A percentile compares a stretch with the other conserved stretches of the same genome.
Evolutionary conservation across 2,888 invertebrate species (phyloP).

Genomic region (Phengaris alcon): DNA sequence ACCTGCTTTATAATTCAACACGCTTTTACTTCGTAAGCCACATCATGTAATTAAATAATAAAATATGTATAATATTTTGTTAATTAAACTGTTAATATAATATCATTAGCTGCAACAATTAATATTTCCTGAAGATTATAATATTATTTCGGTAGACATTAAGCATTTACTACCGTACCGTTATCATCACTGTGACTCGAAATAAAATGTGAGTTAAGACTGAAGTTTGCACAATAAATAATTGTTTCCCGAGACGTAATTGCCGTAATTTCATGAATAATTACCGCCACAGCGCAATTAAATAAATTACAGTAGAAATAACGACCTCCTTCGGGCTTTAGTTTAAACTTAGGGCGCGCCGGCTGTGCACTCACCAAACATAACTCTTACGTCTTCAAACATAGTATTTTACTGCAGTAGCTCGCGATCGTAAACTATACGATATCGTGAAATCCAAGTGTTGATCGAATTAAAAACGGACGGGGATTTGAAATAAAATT

Average conservation of each 20-base stretch:
- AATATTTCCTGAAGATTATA: neutral
- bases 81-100: neutral
- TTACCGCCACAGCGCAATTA: constrained; percentile 79
- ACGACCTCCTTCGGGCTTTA: constrained; percentile 74
- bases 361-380: constrained; percentile 57
- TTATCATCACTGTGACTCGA: constrained; percentile 71
- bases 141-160: constrained; percentile 39
- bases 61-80: neutral
- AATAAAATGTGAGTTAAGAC: constrained; percentile 77
- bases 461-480: constrained; percentile 35
- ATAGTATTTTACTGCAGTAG: constrained; percentile 39
- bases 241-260: constrained; percentile 77
- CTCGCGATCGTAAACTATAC: constrained; percentile 38
- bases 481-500: constrained; percentile 31
- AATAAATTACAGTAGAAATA: constrained; percentile 77
- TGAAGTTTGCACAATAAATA: constrained; percentile 78
- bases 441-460: constrained; percentile 33
- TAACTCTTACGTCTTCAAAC: constrained; percentile 50
- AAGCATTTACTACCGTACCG: constrained; percentile 53
- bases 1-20: neutral
- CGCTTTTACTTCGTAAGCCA: constrained; percentile 9
- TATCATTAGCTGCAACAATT: neutral
- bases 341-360: constrained; percentile 73
- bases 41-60: neutral
- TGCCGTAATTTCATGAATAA: constrained; percentile 80